A percentile compares a stretch with the other conserved stretches of the same genome.
phyloP scores from a whole-genome alignment of 1,140 invertebrate genomes.

The Lethrus apterus region DNA sequence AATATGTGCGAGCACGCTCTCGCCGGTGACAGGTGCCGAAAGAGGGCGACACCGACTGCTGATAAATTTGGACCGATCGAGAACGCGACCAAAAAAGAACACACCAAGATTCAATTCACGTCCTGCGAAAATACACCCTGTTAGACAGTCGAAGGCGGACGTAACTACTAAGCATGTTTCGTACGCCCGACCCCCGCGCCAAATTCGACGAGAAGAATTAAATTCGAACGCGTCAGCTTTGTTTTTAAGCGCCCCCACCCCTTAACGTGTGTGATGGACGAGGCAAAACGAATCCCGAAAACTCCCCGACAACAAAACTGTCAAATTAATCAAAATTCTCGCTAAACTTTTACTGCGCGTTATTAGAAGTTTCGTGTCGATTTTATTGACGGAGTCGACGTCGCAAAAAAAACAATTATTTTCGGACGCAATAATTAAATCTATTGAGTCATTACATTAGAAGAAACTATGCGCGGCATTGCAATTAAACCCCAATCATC shows the following conservation, averaged over 20 bases:
- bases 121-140: conserved; percentile 30
- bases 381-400: too few species aligned
- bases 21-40: conserved; percentile 31
- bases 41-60: conserved; percentile 30
- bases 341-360: conserved; percentile 20
- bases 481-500: conserved; percentile 12
- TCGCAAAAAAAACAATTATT: neutral
- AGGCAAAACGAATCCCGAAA: conserved; percentile 24
- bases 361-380: conserved; percentile 18
- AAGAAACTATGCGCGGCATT: conserved; percentile 6
- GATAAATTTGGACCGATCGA: conserved; percentile 34
- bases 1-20: conserved; percentile 25
- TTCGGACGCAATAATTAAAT: neutral
- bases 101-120: conserved; percentile 33
- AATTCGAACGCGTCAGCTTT: conserved; percentile 24
- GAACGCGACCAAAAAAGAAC: conserved; percentile 21
- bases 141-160: too few species aligned
- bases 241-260: too few species aligned
- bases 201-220: conserved; percentile 13
- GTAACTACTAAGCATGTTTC: conserved; percentile 20
- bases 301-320: conserved; percentile 20
- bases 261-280: conserved; percentile 25
- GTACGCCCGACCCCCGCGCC: conserved; percentile 1
- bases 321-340: conserved; percentile 28
- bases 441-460: neutral